phyloP scores from a whole-genome alignment of 2,888 invertebrate species.

The Epinotia demarniana region DNA sequence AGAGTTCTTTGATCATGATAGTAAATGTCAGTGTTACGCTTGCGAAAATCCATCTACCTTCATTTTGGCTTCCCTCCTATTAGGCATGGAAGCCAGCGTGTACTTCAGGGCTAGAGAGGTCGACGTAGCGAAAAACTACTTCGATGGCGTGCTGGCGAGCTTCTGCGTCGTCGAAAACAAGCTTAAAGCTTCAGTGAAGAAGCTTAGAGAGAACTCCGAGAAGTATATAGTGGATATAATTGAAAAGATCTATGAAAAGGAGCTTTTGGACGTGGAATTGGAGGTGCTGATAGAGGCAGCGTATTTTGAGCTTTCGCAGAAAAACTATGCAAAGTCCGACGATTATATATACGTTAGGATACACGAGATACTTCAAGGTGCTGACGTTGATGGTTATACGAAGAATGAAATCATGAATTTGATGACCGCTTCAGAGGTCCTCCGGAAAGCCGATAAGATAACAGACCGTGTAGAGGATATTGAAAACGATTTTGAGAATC shows the following conservation, averaged over 20 bases:
- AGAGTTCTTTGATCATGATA: constrained; percentile 60
- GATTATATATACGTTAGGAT: constrained; percentile 61
- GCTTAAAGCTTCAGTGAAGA: constrained; percentile 42
- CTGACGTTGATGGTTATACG: constrained; percentile 53
- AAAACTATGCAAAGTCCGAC: constrained; percentile 58
- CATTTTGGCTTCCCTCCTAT: constrained; percentile 57
- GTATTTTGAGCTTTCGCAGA: constrained; percentile 63
- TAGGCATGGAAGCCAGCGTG: constrained; percentile 63
- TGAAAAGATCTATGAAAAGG: constrained; percentile 47
- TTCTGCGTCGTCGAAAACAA: constrained; percentile 54
- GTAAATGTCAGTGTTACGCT: constrained; percentile 61
- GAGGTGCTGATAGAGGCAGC: constrained; percentile 65
- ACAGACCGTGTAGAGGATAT: constrained; percentile 48
- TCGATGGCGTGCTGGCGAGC: constrained; percentile 59
- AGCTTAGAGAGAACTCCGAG: constrained; percentile 55
- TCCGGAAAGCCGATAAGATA: constrained; percentile 54
- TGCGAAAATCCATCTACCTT: constrained; percentile 58
- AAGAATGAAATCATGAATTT: constrained; percentile 67
- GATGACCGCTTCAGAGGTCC: constrained; percentile 60
- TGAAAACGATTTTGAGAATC: constrained; percentile 60
- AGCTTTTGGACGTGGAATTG: constrained; percentile 56
- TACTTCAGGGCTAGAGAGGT: constrained; percentile 66
- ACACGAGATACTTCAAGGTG: constrained; percentile 60
- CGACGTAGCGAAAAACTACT: constrained; percentile 69
- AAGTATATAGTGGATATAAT: constrained; percentile 57